These are phyloP conservation scores for Lepeophtheirus nordmannii DNA, from an alignment of 2,888 invertebrate genomes.

Conservation along the genomic window DNA sequence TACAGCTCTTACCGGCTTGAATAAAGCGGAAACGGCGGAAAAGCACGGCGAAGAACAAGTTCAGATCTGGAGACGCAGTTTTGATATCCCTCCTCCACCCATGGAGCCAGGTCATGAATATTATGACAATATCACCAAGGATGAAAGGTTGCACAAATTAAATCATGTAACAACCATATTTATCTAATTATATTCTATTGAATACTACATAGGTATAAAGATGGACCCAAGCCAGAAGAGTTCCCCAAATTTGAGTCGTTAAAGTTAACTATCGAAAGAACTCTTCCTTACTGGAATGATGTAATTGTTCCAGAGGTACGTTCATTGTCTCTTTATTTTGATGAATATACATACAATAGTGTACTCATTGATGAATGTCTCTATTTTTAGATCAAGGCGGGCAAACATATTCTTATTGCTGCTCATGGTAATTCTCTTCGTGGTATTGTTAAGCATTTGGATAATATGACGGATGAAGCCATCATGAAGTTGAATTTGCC, in stretches of 20 bases:
- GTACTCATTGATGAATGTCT: neutral
- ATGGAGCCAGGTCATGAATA: conserved; percentile 22
- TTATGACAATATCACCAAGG: conserved; percentile 23
- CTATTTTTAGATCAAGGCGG: conserved; percentile 29
- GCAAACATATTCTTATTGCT: conserved; percentile 25
- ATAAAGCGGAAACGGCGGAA: conserved; percentile 26
- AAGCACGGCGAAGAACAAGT: conserved; percentile 32
- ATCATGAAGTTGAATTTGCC: conserved; percentile 19
- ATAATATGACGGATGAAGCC: conserved; percentile 17
- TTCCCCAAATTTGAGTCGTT: conserved; percentile 25
- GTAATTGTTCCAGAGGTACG: conserved; percentile 33
- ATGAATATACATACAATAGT: neutral
- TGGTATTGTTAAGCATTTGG: conserved; percentile 25
- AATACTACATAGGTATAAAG: conserved; percentile 3
- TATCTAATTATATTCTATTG: no score
- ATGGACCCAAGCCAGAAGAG: conserved; percentile 18
- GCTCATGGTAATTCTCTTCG: conserved; percentile 25
- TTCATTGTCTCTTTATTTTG: neutral
- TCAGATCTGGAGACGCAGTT: conserved; percentile 62
- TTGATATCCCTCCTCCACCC: conserved; percentile 25
- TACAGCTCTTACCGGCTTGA: conserved; percentile 22
- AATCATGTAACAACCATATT: no score
- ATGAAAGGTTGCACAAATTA: neutral
- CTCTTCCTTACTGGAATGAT: conserved; percentile 36
- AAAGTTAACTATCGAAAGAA: conserved; percentile 24